Conservation (phyloP, 2,797 vertebrate species). For the Falco concolor region DNA sequence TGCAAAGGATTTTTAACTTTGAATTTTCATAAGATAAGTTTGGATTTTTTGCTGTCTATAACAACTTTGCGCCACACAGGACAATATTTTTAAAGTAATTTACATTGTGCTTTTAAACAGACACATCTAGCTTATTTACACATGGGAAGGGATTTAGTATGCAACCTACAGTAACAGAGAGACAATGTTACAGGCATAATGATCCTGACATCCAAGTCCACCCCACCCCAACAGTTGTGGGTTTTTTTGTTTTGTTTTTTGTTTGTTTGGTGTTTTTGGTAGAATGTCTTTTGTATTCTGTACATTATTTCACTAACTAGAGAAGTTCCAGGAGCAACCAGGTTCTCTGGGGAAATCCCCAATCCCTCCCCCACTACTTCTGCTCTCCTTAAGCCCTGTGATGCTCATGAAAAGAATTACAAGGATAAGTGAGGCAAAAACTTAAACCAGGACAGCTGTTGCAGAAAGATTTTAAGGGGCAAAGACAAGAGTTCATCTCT, state of each 20-base stretch:
- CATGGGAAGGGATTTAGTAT: neutral
- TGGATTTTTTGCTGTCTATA: neutral
- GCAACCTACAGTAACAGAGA: neutral
- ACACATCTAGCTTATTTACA: neutral
- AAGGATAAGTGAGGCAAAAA: neutral
- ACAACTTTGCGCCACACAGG: neutral
- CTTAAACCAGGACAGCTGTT: neutral
- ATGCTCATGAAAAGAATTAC: conserved; percentile 20
- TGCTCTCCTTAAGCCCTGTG: neutral
- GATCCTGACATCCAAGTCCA: neutral
- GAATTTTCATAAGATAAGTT: neutral
- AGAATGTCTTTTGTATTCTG: neutral
- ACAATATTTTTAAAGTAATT: neutral
- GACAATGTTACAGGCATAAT: neutral
- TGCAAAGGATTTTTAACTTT: neutral
- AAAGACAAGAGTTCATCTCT: neutral
- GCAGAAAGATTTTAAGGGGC: neutral
- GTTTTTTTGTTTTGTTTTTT: neutral
- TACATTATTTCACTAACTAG: neutral
- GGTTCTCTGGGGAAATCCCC: neutral
- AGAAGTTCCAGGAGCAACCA: neutral
- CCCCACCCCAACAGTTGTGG: neutral
- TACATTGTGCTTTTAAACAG: neutral
- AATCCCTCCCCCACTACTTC: neutral
- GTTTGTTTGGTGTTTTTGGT: no score